These are phyloP conservation scores for Abscondita cerata DNA, from an alignment of 2,888 invertebrate genomes.

Conservation along the genomic window DNA sequence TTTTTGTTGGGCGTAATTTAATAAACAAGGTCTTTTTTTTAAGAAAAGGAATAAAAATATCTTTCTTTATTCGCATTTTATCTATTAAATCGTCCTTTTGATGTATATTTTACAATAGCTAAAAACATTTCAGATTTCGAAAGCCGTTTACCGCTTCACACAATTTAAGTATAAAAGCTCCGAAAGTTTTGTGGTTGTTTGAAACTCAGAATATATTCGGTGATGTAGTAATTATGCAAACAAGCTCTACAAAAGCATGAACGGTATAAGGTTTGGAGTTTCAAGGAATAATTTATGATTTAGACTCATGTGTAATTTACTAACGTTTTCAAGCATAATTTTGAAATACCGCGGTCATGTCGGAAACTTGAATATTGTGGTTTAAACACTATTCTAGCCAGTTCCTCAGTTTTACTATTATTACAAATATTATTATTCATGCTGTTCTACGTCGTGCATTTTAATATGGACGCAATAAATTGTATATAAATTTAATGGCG, in stretches of 20 bases:
- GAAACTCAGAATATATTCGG: slow-evolving; percentile 29
- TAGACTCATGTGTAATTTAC: slow-evolving; percentile 26
- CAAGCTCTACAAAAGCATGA: slow-evolving; percentile 31
- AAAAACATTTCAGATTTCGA: slow-evolving; percentile 20
- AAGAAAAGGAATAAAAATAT: too few relatives aligned
- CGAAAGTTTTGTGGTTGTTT: slow-evolving; percentile 29
- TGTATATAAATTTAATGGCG: slow-evolving; percentile 30
- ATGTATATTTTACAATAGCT: slow-evolving; percentile 11
- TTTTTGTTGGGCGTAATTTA: too few relatives aligned
- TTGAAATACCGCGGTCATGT: slow-evolving; percentile 17
- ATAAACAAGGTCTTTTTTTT: too few relatives aligned
- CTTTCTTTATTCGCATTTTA: too few relatives aligned
- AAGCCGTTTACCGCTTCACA: slow-evolving; percentile 20
- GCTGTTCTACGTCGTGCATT: not conserved
- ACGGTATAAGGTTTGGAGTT: slow-evolving; percentile 26
- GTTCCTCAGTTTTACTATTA: not conserved
- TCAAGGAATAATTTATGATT: slow-evolving; percentile 25
- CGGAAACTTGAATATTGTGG: slow-evolving; percentile 7
- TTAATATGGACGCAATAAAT: slow-evolving; percentile 19
- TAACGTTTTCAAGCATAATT: slow-evolving; percentile 29
- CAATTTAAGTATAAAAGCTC: slow-evolving; percentile 28
- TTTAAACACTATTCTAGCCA: not conserved
- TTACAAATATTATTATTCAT: not conserved
- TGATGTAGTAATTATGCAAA: slow-evolving; percentile 31
- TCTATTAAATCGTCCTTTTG: not conserved